A percentile compares a stretch with the other conserved stretches of the same genome.
Evolutionary conservation across 2,797 vertebrate genomes (phyloP).

Genomic region (Martes flavigula): DNA sequence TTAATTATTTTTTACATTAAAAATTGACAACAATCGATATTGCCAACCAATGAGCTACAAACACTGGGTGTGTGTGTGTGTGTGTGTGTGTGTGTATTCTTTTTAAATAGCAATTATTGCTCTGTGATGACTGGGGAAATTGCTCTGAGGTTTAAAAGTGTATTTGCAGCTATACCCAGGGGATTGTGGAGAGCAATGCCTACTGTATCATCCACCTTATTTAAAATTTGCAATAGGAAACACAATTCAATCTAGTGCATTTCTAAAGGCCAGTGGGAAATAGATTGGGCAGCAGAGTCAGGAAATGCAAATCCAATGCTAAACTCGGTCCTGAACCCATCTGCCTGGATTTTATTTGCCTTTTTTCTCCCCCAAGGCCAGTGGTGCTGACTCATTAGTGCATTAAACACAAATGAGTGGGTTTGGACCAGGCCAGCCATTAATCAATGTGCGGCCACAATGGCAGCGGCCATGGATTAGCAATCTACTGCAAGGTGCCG

Average conservation of each 20-base stretch:
- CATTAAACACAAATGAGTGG: conserved; percentile 72
- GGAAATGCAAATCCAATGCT: conserved; percentile 65
- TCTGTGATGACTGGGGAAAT: conserved; percentile 76
- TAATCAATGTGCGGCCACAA: conserved; percentile 64
- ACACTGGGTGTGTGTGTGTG: neutral
- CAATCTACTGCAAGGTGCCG: conserved; percentile 16
- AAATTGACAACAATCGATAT: conserved; percentile 75
- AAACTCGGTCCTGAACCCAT: conserved; percentile 55
- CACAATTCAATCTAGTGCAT: conserved; percentile 75
- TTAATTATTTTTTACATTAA: conserved; percentile 77
- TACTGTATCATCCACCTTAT: conserved; percentile 80
- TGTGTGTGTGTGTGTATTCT: conserved; percentile 25
- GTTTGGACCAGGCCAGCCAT: conserved; percentile 63
- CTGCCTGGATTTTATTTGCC: conserved; percentile 52
- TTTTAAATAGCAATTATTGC: conserved; percentile 80
- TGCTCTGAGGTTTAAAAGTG: conserved; percentile 80
- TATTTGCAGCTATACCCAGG: conserved; percentile 80
- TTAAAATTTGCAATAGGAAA: conserved; percentile 84
- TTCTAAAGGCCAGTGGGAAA: conserved; percentile 73
- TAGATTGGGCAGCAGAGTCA: conserved; percentile 54
- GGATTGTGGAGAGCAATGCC: conserved; percentile 80
- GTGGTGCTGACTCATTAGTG: conserved; percentile 71
- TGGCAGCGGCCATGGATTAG: conserved; percentile 44
- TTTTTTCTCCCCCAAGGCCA: conserved; percentile 63
- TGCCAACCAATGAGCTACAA: conserved; percentile 65